These are phyloP conservation scores for Rhagoletis zephyria DNA, from an alignment of 1,140 invertebrate genomes.

Conservation along the genomic window DNA sequence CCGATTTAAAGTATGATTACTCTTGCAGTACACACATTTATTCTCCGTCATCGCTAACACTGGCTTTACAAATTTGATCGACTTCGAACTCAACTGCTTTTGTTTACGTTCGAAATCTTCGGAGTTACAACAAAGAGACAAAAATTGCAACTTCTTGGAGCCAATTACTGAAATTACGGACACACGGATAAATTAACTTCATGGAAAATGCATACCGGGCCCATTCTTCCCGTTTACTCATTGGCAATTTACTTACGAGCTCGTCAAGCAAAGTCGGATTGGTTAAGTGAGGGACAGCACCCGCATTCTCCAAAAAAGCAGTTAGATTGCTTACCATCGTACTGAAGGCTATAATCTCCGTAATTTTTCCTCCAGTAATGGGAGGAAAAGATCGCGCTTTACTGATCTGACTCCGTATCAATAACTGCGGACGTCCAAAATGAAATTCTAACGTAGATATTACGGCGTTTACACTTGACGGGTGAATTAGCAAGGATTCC, in stretches of 20 bases:
- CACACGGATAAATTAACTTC: too few relatives aligned
- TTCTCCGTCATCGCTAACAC: neutral
- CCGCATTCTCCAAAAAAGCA: slow-evolving; percentile 43
- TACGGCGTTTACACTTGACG: slow-evolving; percentile 21
- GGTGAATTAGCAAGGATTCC: slow-evolving; percentile 46
- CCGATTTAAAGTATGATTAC: neutral
- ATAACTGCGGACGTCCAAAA: slow-evolving; percentile 16
- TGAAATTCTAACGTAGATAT: slow-evolving; percentile 47
- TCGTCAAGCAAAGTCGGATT: slow-evolving; percentile 49
- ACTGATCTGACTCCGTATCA: slow-evolving; percentile 11
- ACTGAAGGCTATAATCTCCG: slow-evolving; percentile 33
- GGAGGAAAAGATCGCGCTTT: slow-evolving; percentile 45
- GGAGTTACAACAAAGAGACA: neutral
- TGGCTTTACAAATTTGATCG: neutral
- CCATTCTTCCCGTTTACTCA: slow-evolving; percentile 48
- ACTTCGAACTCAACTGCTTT: slow-evolving; percentile 14
- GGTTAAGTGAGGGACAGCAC: slow-evolving; percentile 30
- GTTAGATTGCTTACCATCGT: slow-evolving; percentile 52
- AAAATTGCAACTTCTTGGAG: slow-evolving; percentile 55
- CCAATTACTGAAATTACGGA: too few relatives aligned
- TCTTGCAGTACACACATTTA: slow-evolving; percentile 1
- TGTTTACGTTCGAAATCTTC: neutral
- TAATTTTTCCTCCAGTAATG: slow-evolving; percentile 35
- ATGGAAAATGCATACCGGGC: slow-evolving; percentile 5
- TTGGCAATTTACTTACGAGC: slow-evolving; percentile 49